A percentile compares a stretch with the other conserved stretches of the same genome.
Evolutionary conservation across 2,797 vertebrate species (phyloP).

Genomic region (Oreonectes daqikongensis): DNA sequence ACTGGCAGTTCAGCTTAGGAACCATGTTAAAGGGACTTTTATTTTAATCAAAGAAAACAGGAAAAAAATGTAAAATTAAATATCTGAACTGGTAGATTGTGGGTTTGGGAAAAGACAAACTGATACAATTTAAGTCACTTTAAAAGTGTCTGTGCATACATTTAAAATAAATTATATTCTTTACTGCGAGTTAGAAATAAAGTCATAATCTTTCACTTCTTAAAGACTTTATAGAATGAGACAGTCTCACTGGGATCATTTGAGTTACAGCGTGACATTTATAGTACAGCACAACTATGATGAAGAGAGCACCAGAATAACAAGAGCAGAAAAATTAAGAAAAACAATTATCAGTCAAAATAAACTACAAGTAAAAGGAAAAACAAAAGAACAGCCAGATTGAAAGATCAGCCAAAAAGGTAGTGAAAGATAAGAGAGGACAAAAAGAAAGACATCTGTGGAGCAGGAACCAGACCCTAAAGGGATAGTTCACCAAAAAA

Average conservation of each 20-base stretch:
- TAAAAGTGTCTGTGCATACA: not conserved
- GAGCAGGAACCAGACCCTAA: too few relatives aligned
- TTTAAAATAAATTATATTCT: not conserved
- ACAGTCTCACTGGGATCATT: too few relatives aligned
- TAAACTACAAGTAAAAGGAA: constrained; percentile 10
- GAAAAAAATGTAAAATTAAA: too few relatives aligned
- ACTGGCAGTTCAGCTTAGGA: too few relatives aligned
- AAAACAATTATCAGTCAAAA: not conserved
- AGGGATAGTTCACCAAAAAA: too few relatives aligned
- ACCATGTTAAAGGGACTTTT: too few relatives aligned
- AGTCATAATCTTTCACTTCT: constrained; percentile 3
- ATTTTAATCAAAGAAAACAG: too few relatives aligned
- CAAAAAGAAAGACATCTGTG: not conserved
- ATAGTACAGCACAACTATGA: constrained; percentile 9
- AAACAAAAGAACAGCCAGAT: too few relatives aligned
- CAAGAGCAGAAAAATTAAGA: constrained; percentile 5
- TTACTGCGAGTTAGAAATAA: not conserved
- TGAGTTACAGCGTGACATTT: constrained; percentile 9
- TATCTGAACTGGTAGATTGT: too few relatives aligned
- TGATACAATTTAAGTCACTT: too few relatives aligned
- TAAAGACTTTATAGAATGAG: not conserved
- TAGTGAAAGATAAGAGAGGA: not conserved
- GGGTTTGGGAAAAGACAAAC: too few relatives aligned
- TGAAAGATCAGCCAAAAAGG: too few relatives aligned
- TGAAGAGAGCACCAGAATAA: constrained; percentile 12